Percentiles rank a stretch among this genome's conserved stretches.
These are phyloP conservation scores for Chaenogobius annularis DNA, from an alignment of 2,113 vertebrate genomes.

Conservation along the genomic window DNA sequence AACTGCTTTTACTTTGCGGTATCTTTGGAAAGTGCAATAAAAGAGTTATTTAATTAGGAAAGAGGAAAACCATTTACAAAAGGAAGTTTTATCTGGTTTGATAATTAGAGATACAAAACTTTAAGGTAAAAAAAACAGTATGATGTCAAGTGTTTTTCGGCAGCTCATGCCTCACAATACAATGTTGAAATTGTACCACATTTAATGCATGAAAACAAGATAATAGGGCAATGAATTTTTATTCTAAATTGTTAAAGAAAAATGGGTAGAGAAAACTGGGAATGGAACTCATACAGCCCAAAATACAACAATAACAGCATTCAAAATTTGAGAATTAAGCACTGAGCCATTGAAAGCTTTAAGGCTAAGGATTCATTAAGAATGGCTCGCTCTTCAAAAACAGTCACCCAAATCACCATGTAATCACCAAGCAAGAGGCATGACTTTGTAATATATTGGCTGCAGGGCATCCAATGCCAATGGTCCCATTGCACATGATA, in stretches of 20 bases:
- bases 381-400: conserved; percentile 72
- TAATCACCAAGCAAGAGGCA: conserved; percentile 58
- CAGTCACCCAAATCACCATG: conserved; percentile 51
- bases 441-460: conserved; percentile 46
- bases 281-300: not conserved
- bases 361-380: conserved; percentile 62
- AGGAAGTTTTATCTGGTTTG: not conserved
- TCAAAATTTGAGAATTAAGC: conserved; percentile 39
- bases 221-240: not conserved
- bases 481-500: conserved; percentile 6
- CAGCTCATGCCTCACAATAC: not conserved
- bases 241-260: not conserved
- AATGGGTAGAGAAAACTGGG: not conserved
- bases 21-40: conserved; percentile 37
- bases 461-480: conserved; percentile 42
- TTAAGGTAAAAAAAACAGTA: not conserved
- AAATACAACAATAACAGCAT: not conserved
- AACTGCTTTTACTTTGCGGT: conserved; percentile 20
- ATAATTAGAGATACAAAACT: not conserved
- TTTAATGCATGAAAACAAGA: not conserved
- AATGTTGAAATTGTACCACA: not conserved
- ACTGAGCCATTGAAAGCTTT: conserved; percentile 48
- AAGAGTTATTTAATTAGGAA: conserved; percentile 17
- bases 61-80: not conserved
- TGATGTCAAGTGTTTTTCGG: not conserved